Base-by-base conservation (phyloP, 1,140 invertebrate genomes). In the Polyergus mexicanus region DNA sequence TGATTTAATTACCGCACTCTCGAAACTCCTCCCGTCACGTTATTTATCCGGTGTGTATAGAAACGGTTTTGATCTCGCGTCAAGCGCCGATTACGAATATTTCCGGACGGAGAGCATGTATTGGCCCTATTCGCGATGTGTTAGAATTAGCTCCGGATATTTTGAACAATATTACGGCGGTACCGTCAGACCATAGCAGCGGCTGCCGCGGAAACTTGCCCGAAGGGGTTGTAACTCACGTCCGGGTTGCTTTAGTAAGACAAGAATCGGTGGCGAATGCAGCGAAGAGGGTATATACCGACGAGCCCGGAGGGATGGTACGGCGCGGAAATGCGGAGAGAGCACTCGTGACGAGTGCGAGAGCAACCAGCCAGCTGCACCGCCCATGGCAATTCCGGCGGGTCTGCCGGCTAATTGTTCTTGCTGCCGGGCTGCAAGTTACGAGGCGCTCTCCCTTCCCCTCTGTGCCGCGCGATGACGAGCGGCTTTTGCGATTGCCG, bases 341-440 rank as follows among this genome's bases (percentile, higher is more conserved):
- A 54, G 35, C 68, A 60, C 47, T 86, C 74, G 54, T 84, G 85
- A 75, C 66, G 77, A 88, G 76, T 69, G 19, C 58, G 88, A n/a
- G 44, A 75, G 66, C 60, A 62, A n/a, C 56, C 47, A 69, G 86
- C 63, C 86, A 77, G 88, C 88, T 87, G 88, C 69, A 85, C 87
- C 81, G 76, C 63, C 85, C 86, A 71, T 80, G 75, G 72, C 88
- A 90, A 85, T 90, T 88, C 85, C 86, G 87, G 76, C 72, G 60
- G 41, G 56, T 58, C 72, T 72, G 77, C 77, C n/a, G 77, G 89
- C 89, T 90, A 90, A 88, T 90, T 90, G 86, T 90, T 78, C 83
- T 81, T 74, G 81, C 69, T 66, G 74, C 41, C 75, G n/a, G 56
- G 25, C 56, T 63, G 71, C 81, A 75, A 89, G 66, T 84, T 84